phyloP scores from a whole-genome alignment of 2,888 invertebrate genomes.

The Cephus nigrinus region DNA sequence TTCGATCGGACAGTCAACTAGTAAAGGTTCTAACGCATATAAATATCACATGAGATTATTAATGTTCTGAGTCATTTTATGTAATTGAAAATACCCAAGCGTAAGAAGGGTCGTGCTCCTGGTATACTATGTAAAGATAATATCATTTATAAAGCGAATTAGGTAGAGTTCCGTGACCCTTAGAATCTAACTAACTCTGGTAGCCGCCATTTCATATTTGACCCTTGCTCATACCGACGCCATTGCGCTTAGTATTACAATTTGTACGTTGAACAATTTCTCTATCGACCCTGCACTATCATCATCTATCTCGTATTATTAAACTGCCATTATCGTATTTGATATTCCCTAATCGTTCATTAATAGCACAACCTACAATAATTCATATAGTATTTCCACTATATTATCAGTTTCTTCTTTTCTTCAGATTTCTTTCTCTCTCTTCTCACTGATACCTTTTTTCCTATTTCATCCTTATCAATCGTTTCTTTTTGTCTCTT shows the following conservation, averaged over 20 bases:
- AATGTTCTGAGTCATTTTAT: constrained; percentile 50
- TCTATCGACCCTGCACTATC: not conserved
- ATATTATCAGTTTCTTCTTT: not conserved
- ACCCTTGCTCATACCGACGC: not conserved
- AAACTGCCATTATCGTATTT: not conserved
- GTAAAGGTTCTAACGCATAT: constrained; percentile 23
- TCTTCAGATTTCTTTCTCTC: not conserved
- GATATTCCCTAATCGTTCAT: not conserved
- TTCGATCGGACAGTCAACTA: not conserved
- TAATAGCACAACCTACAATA: not conserved
- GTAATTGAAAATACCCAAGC: constrained; percentile 49
- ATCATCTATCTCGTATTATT: not conserved
- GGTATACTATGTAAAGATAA: not conserved
- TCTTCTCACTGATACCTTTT: not conserved
- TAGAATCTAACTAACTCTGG: not conserved
- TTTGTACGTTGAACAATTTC: not conserved
- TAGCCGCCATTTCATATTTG: not conserved
- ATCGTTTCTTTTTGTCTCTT: too few relatives aligned
- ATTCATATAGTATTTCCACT: not conserved
- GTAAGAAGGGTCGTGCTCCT: constrained; percentile 38
- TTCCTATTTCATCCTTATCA: not conserved
- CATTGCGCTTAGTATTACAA: not conserved
- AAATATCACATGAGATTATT: constrained; percentile 51
- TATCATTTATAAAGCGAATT: not conserved
- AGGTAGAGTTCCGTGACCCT: not conserved